phyloP scores from a whole-genome alignment of 2,113 vertebrate species.

The Tylochromis polylepis region DNA sequence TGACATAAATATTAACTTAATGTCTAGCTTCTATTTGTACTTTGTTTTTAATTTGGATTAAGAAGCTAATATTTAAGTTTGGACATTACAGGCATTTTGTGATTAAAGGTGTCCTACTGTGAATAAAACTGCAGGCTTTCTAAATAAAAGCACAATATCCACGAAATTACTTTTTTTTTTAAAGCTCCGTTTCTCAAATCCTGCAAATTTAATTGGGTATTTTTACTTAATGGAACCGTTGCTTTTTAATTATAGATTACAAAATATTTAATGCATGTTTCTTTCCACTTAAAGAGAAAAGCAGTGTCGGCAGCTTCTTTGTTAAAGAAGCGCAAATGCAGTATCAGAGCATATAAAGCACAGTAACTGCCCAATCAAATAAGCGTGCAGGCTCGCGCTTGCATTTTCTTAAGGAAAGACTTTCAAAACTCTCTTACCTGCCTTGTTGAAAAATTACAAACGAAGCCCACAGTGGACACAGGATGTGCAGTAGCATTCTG shows the following conservation, averaged over 20 bases:
- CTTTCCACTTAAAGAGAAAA: background rate
- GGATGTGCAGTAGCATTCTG: constrained; percentile 57
- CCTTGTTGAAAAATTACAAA: constrained; percentile 55
- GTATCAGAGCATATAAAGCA: background rate
- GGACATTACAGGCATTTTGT: background rate
- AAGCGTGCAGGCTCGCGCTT: background rate
- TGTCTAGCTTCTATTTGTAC: background rate
- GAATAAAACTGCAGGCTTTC: background rate
- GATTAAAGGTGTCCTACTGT: background rate
- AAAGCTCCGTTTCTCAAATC: background rate
- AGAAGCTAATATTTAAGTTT: background rate
- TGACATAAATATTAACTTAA: background rate
- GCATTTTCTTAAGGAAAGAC: background rate
- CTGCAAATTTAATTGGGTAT: background rate
- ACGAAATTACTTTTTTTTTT: background rate
- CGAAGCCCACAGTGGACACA: constrained; percentile 48
- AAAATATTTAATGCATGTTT: background rate
- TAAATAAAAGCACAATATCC: background rate
- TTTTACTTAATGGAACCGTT: background rate
- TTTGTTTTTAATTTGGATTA: background rate
- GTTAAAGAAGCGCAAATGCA: background rate
- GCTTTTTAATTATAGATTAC: background rate
- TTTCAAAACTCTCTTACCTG: constrained; percentile 60
- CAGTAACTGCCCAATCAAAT: background rate
- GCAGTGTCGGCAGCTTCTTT: background rate